Conservation (phyloP, 2,888 invertebrate genomes). For the Nemotelus nigrinus region DNA sequence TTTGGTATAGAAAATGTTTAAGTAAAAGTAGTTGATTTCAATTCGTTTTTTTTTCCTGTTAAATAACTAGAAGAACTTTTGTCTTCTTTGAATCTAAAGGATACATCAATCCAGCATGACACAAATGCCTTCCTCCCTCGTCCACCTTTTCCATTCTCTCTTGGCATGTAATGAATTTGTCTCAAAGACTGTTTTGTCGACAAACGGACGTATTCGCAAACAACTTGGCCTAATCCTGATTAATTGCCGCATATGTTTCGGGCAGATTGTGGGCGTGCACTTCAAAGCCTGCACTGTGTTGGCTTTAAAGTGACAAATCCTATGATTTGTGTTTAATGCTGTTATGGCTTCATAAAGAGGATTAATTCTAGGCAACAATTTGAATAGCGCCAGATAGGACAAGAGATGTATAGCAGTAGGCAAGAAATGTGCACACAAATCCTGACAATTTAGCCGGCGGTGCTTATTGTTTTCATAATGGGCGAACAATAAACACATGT, state of each 20-base stretch:
- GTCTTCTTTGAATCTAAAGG: no score
- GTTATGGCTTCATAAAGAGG: conserved; percentile 48
- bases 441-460: no score
- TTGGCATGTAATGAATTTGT: background rate
- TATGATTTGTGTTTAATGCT: conserved; percentile 49
- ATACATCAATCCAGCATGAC: no score
- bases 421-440: no score
- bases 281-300: conserved; percentile 25
- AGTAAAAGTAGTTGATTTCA: no score
- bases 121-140: no score
- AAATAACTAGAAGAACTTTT: no score
- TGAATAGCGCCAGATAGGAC: background rate
- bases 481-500: no score
- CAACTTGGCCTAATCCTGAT: conserved; percentile 40
- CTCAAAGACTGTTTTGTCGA: background rate
- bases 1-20: no score
- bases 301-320: conserved; percentile 50
- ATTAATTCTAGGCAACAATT: conserved; percentile 18
- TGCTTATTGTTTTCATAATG: no score
- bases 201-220: conserved; percentile 18
- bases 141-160: background rate
- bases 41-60: no score
- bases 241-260: conserved; percentile 41
- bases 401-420: no score
- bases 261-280: conserved; percentile 39